Evolutionary conservation across 2,797 vertebrate species (phyloP).

Genomic region (Kryptolebias ocellatus): DNA sequence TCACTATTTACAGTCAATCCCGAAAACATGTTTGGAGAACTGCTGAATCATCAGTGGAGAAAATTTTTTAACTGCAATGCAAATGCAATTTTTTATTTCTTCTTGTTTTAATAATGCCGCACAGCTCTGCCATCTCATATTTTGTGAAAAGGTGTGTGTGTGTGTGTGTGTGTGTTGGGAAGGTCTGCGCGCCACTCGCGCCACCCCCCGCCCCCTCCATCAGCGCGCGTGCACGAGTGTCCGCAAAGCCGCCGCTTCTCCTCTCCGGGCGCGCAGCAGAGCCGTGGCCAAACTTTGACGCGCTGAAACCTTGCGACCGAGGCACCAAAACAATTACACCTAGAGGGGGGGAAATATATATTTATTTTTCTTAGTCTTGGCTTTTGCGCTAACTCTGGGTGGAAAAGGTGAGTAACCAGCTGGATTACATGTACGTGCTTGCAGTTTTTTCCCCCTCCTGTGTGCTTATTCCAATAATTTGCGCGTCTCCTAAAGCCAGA

Average conservation of each 20-base stretch:
- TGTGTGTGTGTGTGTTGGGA: conserved; percentile 10
- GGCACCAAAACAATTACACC: conserved; percentile 10
- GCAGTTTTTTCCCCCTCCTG: background rate
- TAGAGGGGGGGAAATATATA: background rate
- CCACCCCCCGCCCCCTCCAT: conserved; percentile 36
- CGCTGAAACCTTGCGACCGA: conserved; percentile 30
- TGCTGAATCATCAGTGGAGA: background rate
- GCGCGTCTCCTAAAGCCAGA: background rate
- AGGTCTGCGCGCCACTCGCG: conserved; percentile 44
- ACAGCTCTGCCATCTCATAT: conserved; percentile 51
- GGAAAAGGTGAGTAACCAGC: conserved; percentile 62
- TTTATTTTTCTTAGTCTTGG: no score
- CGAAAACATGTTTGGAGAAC: conserved; percentile 1
- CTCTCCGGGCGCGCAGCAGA: conserved; percentile 57
- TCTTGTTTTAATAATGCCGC: background rate
- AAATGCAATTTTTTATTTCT: background rate
- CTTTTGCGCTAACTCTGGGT: background rate
- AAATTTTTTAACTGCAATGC: background rate
- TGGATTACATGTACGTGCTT: conserved; percentile 6
- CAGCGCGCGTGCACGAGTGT: conserved; percentile 58
- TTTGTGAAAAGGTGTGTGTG: conserved; percentile 30
- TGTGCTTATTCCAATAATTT: conserved; percentile 18
- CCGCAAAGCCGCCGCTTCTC: conserved; percentile 52
- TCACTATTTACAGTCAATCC: background rate
- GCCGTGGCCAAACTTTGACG: conserved; percentile 68